Evolutionary conservation across 1,140 invertebrate genomes (phyloP).

Genomic region (Steinernema feltiae): DNA sequence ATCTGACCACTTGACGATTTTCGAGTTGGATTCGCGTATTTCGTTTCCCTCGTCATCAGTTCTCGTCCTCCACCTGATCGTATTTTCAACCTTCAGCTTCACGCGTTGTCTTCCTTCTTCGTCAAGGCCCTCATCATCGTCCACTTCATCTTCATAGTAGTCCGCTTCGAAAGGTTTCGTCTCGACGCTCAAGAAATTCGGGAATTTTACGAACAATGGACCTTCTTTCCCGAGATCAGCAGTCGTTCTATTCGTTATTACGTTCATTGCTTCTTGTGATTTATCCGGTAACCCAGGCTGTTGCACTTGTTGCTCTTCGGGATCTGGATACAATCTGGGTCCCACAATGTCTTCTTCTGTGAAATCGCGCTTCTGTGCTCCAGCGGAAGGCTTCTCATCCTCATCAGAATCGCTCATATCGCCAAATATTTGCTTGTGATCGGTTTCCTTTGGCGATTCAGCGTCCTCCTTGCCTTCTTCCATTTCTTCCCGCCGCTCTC

Average conservation of each 20-base stretch:
- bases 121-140: slow-evolving; percentile 84
- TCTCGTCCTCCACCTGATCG: slow-evolving; percentile 84
- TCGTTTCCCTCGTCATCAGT: slow-evolving; percentile 77
- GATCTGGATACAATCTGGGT: background rate
- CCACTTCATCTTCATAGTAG: slow-evolving; percentile 96
- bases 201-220: slow-evolving; percentile 46
- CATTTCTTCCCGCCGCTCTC: too few relatives aligned
- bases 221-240: slow-evolving; percentile 38
- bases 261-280: background rate
- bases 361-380: background rate
- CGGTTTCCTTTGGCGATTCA: background rate
- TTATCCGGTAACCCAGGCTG: background rate
- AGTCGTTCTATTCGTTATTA: background rate
- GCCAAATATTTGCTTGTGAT: background rate
- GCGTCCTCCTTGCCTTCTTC: background rate
- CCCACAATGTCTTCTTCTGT: slow-evolving; percentile 1
- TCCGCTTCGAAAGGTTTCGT: slow-evolving; percentile 80
- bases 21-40: slow-evolving; percentile 84
- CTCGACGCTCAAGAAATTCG: slow-evolving; percentile 54
- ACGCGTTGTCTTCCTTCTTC: slow-evolving; percentile 78
- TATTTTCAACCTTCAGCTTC: slow-evolving; percentile 78
- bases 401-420: background rate
- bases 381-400: background rate
- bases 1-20: slow-evolving; percentile 93
- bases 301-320: background rate